These are phyloP conservation scores for Cataglyphis livida DNA, from an alignment of 2,888 invertebrate genomes.

Conservation along the genomic window DNA sequence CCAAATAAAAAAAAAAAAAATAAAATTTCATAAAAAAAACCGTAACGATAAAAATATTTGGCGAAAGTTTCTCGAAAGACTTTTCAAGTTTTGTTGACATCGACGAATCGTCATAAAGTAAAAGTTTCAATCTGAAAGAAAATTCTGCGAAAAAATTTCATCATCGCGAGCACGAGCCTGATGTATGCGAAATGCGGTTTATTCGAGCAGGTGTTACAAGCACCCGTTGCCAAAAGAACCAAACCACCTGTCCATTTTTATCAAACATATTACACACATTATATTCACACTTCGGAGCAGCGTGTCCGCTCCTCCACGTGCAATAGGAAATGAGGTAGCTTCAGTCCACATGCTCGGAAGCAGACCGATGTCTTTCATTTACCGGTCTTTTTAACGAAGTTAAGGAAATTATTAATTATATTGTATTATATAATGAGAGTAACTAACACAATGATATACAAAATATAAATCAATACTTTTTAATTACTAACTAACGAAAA, in stretches of 20 bases:
- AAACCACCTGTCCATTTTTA: slow-evolving; percentile 75
- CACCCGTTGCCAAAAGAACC: slow-evolving; percentile 62
- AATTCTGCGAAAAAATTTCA: slow-evolving; percentile 23
- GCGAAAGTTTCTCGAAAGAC: no score
- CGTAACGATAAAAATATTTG: not conserved
- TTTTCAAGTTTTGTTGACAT: not conserved
- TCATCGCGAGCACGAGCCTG: slow-evolving; percentile 64
- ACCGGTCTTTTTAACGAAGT: not conserved
- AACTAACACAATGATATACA: not conserved
- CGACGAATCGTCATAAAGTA: not conserved
- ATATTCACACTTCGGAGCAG: slow-evolving; percentile 72
- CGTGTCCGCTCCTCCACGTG: slow-evolving; percentile 52
- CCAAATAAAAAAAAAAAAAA: not conserved
- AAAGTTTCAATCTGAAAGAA: not conserved
- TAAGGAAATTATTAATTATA: slow-evolving; percentile 9
- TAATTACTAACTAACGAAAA: not conserved
- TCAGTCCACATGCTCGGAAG: slow-evolving; percentile 59
- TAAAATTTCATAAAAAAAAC: not conserved
- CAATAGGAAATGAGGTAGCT: slow-evolving; percentile 41
- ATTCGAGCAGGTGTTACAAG: slow-evolving; percentile 75
- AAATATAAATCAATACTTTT: not conserved
- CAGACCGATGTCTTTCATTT: slow-evolving; percentile 34
- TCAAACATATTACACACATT: slow-evolving; percentile 63
- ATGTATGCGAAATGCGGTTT: slow-evolving; percentile 69
- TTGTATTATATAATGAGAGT: not conserved